Evolutionary conservation across 2,797 vertebrate genomes (phyloP).

Genomic region (Manis javanica): DNA sequence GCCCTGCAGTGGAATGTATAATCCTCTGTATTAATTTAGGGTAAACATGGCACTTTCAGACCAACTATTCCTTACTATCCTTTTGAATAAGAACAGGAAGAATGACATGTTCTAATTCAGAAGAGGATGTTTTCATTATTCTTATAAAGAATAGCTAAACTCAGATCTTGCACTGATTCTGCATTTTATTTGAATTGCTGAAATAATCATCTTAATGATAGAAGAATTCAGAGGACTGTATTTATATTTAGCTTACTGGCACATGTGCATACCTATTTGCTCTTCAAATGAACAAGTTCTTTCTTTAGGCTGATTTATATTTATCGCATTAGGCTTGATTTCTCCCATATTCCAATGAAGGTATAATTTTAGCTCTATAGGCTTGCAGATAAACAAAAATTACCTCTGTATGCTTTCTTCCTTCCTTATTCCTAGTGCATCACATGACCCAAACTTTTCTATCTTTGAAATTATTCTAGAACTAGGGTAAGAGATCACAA

Average conservation of each 20-base stretch:
- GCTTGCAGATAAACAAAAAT: conserved; percentile 39
- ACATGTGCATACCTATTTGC: conserved; percentile 56
- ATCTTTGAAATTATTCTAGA: conserved; percentile 46
- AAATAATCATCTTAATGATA: conserved; percentile 67
- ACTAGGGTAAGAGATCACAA: neutral
- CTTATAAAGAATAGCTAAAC: conserved; percentile 3
- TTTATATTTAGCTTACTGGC: conserved; percentile 75
- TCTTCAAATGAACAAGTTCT: conserved; percentile 51
- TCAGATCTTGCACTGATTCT: conserved; percentile 53
- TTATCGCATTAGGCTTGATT: neutral
- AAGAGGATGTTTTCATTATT: conserved; percentile 1
- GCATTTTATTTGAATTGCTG: conserved; percentile 74
- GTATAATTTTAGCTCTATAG: neutral
- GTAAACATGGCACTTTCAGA: neutral
- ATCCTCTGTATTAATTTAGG: neutral
- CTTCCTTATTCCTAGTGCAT: neutral
- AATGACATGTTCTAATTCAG: conserved; percentile 11
- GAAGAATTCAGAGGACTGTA: conserved; percentile 32
- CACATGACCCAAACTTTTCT: neutral
- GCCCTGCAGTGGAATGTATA: neutral
- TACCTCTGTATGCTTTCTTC: neutral
- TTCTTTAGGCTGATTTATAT: neutral
- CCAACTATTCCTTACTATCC: neutral
- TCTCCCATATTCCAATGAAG: neutral
- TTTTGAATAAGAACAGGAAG: conserved; percentile 31